These are phyloP conservation scores for Yponomeuta malinellus DNA, from an alignment of 2,888 invertebrate genomes.

Conservation along the genomic window DNA sequence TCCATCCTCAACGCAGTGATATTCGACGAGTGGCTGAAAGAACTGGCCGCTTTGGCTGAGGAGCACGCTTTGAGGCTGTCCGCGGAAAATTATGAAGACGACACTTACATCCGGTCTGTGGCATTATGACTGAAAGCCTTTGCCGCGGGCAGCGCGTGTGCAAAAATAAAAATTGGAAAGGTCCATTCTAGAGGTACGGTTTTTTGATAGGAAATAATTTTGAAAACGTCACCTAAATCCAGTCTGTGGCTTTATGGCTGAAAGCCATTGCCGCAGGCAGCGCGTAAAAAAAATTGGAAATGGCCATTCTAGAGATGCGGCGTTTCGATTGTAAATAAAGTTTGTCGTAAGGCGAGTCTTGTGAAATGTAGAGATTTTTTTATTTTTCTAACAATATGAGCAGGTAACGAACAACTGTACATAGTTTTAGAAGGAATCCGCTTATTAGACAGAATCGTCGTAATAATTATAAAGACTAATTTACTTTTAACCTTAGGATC, in stretches of 20 bases:
- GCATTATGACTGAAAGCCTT: slow-evolving; percentile 63
- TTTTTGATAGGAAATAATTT: slow-evolving; percentile 25
- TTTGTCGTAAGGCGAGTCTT: neutral
- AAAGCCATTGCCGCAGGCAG: slow-evolving; percentile 40
- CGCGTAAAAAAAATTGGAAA: slow-evolving; percentile 23
- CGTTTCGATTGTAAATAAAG: neutral
- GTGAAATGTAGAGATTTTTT: slow-evolving; percentile 4
- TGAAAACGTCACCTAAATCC: slow-evolving; percentile 54
- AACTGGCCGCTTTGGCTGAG: slow-evolving; percentile 94
- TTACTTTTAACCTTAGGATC: slow-evolving; percentile 10
- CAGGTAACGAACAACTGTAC: neutral
- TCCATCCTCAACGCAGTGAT: slow-evolving; percentile 82
- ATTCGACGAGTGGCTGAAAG: slow-evolving; percentile 96
- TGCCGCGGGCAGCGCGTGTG: slow-evolving; percentile 34
- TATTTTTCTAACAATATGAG: slow-evolving; percentile 7
- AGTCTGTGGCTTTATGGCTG: slow-evolving; percentile 66
- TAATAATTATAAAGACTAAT: neutral
- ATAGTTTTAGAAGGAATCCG: neutral
- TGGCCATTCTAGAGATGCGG: neutral
- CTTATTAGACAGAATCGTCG: neutral
- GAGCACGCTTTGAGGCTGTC: slow-evolving; percentile 85
- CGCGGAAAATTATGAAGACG: slow-evolving; percentile 49
- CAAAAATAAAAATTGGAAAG: slow-evolving; percentile 22
- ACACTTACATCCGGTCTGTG: slow-evolving; percentile 51
- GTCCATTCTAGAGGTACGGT: neutral